phyloP scores from a whole-genome alignment of 2,113 vertebrate species.

The Tympanuchus pallidicinctus region DNA sequence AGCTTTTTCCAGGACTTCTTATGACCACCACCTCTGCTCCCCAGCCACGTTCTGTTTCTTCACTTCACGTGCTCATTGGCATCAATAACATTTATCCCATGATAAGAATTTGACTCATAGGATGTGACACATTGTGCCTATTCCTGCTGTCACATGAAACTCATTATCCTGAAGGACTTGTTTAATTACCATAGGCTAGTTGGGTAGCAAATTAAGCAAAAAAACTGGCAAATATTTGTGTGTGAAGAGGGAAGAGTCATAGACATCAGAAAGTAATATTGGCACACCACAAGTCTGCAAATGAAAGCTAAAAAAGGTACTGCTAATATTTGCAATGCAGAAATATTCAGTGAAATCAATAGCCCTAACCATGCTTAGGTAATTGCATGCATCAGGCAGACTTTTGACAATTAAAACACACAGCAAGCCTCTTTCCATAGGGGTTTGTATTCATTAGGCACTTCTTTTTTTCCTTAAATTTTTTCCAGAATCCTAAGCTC shows the following conservation, averaged over 20 bases:
- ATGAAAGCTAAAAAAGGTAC: background rate
- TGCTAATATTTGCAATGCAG: background rate
- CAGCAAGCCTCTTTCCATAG: background rate
- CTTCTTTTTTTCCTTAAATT: background rate
- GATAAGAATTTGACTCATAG: background rate
- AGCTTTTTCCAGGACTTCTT: background rate
- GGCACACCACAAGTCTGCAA: background rate
- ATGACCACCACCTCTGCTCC: background rate
- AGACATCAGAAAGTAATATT: background rate
- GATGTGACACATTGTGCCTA: background rate
- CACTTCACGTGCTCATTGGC: background rate
- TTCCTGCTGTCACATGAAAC: background rate
- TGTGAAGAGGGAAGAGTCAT: background rate
- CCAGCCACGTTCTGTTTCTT: background rate
- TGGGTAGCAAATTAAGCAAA: background rate
- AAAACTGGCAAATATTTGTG: background rate
- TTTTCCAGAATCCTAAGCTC: background rate
- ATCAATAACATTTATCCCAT: background rate
- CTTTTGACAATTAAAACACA: background rate
- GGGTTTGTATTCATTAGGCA: background rate
- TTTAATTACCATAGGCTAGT: background rate
- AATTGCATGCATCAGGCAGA: background rate
- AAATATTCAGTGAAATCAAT: background rate
- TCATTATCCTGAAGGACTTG: background rate
- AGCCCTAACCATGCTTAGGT: background rate